These are phyloP conservation scores for Pantherophis vulpinus DNA, from an alignment of 2,797 vertebrate genomes.

Conservation along the genomic window DNA sequence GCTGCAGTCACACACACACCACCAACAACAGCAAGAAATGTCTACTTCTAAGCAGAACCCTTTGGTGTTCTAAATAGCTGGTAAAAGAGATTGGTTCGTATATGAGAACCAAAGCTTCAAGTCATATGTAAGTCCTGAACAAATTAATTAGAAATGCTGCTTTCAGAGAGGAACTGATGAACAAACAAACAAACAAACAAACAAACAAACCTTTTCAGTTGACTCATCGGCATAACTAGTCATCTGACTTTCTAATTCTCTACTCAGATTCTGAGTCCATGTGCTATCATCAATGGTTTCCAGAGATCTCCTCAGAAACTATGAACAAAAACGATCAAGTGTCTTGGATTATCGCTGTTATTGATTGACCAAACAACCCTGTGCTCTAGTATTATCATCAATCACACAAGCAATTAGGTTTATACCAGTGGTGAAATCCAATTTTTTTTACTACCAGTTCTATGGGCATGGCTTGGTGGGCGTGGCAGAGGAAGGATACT, in stretches of 20 bases:
- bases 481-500: too few species aligned
- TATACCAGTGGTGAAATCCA: not conserved
- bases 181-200: not conserved
- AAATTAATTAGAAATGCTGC: too few species aligned
- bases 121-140: not conserved
- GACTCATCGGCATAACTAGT: not conserved
- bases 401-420: not conserved
- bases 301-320: conserved; percentile 26
- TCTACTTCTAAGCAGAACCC: not conserved
- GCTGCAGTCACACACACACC: not conserved
- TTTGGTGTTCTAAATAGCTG: not conserved
- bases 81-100: not conserved
- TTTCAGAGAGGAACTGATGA: not conserved
- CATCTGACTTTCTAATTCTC: conserved; percentile 20
- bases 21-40: not conserved
- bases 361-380: not conserved
- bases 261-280: conserved; percentile 17
- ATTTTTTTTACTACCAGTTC: too few species aligned
- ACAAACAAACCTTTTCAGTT: conserved; percentile 2
- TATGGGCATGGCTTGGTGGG: too few species aligned
- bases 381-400: not conserved
- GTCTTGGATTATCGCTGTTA: not conserved
- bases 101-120: not conserved
- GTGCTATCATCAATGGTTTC: conserved; percentile 18
- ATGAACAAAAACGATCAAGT: not conserved